A percentile compares a stretch with the other conserved stretches of the same genome.
Conservation (phyloP, 2,113 vertebrate genomes). For the Halichoerus grypus region DNA sequence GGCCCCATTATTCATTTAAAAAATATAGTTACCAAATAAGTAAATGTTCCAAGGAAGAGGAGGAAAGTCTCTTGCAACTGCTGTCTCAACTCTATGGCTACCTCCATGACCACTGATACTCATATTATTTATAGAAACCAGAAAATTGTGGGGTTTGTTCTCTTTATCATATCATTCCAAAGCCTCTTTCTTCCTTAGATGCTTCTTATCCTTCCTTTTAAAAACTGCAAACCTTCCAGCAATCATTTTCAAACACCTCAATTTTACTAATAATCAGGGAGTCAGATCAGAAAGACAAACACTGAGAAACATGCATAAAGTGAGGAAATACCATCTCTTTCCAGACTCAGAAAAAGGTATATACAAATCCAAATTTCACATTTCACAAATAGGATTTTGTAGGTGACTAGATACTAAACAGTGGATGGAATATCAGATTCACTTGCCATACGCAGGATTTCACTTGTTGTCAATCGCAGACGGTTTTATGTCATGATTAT, state of each 20-base stretch:
- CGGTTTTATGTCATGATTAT: neutral
- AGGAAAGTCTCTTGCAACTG: neutral
- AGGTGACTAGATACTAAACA: neutral
- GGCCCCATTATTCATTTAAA: neutral
- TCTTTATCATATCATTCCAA: neutral
- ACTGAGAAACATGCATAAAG: neutral
- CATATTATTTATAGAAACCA: neutral
- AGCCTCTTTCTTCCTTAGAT: neutral
- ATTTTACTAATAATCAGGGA: neutral
- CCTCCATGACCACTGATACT: neutral
- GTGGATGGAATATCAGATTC: neutral
- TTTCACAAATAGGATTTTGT: neutral
- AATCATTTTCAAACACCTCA: conserved; percentile 2
- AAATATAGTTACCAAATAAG: neutral
- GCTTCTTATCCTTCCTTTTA: neutral
- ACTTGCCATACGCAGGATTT: neutral
- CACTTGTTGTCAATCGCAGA: neutral
- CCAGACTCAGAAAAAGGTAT: neutral
- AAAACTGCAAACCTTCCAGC: neutral
- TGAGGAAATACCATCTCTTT: neutral
- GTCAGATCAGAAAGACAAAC: conserved; percentile 10
- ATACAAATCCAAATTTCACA: neutral
- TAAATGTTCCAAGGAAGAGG: neutral
- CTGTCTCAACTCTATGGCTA: neutral
- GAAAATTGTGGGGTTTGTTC: neutral